These are phyloP conservation scores for Luperina testacea DNA, from an alignment of 2,888 invertebrate species.

Conservation along the genomic window DNA sequence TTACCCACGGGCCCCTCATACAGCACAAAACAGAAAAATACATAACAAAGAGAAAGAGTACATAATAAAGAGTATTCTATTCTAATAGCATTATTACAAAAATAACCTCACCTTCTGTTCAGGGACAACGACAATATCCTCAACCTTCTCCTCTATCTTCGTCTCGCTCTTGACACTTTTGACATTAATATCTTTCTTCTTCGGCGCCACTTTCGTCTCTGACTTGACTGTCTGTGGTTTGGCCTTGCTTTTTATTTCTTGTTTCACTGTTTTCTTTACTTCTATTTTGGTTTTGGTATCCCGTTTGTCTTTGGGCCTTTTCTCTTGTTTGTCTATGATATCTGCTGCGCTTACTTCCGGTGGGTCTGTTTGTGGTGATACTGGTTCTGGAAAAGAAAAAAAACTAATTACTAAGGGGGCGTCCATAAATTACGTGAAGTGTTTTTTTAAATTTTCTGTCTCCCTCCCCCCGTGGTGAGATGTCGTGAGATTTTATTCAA, in stretches of 20 bases:
- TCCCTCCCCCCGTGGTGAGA: too few species aligned
- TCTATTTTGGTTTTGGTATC: conserved; percentile 65
- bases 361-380: conserved; percentile 75
- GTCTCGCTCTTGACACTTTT: conserved; percentile 73
- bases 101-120: conserved; percentile 67
- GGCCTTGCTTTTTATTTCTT: conserved; percentile 52
- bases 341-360: conserved; percentile 84
- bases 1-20: too few species aligned
- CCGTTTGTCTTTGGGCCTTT: conserved; percentile 71
- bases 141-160: conserved; percentile 70
- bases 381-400: conserved; percentile 67
- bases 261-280: conserved; percentile 66
- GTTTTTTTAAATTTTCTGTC: too few species aligned
- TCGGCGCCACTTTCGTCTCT: conserved; percentile 67
- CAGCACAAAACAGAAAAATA: too few species aligned
- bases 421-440: too few species aligned
- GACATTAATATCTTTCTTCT: conserved; percentile 70
- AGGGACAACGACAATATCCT: conserved; percentile 47
- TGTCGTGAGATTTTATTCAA: too few species aligned
- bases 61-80: too few species aligned
- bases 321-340: conserved; percentile 62
- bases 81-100: not conserved
- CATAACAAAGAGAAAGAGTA: too few species aligned
- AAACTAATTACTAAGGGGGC: too few species aligned
- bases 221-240: conserved; percentile 61